These are phyloP conservation scores for Mormyrus lacerda DNA, from an alignment of 2,113 vertebrate genomes.

Conservation along the genomic window DNA sequence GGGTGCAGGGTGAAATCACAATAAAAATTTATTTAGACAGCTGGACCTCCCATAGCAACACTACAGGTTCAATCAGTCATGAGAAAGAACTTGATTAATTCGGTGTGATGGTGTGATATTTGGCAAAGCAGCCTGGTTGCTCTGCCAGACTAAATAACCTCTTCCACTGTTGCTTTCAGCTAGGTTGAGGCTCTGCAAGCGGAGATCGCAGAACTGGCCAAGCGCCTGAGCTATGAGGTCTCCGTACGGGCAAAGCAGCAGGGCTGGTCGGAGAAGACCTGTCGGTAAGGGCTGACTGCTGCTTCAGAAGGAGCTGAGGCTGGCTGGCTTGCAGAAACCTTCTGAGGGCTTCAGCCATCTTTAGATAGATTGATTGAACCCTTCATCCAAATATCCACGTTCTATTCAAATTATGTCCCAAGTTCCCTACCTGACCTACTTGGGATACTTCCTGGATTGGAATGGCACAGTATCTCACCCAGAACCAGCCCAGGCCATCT, in stretches of 20 bases:
- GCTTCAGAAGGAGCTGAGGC: not conserved
- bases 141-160: constrained; percentile 9
- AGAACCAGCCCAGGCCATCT: not conserved
- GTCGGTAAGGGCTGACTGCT: constrained; percentile 58
- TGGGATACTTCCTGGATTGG: not conserved
- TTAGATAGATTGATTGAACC: not conserved
- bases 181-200: constrained; percentile 83
- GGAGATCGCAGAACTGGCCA: constrained; percentile 74
- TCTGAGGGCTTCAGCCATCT: not conserved
- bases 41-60: not conserved
- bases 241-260: constrained; percentile 61
- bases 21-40: not conserved
- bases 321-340: not conserved
- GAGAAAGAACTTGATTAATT: not conserved
- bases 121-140: not conserved
- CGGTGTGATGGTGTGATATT: not conserved
- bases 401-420: not conserved
- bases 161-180: constrained; percentile 49
- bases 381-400: not conserved
- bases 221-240: constrained; percentile 72
- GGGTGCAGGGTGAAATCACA: not conserved
- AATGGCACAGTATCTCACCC: not conserved
- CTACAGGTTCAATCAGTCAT: not conserved
- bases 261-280: constrained; percentile 74
- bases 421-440: not conserved